Evolutionary conservation across 2,113 vertebrate species (phyloP).

Genomic region (Callorhinus ursinus): DNA sequence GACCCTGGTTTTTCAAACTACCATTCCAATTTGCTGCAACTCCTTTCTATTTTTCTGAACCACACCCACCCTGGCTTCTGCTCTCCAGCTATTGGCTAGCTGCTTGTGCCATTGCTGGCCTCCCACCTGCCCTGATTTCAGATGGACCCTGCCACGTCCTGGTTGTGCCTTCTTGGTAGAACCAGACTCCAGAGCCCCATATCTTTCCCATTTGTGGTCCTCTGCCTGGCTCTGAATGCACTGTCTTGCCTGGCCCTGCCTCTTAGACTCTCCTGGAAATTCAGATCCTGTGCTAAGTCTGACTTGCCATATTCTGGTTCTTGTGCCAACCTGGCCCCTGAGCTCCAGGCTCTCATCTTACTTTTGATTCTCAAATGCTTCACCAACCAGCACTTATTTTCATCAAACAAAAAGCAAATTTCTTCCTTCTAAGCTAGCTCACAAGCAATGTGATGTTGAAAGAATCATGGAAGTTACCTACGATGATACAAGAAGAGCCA

Average conservation of each 20-base stretch:
- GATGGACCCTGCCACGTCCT: background rate
- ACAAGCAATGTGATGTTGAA: background rate
- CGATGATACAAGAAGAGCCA: background rate
- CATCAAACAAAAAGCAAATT: background rate
- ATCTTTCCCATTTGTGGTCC: background rate
- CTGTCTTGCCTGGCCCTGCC: background rate
- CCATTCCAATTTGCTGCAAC: background rate
- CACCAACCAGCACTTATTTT: background rate
- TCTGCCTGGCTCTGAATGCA: background rate
- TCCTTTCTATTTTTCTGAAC: background rate
- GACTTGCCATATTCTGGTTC: background rate
- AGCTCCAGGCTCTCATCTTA: constrained; percentile 23
- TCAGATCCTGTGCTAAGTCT: background rate
- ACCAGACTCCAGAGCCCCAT: background rate
- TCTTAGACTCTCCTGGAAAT: background rate
- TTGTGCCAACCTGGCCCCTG: background rate
- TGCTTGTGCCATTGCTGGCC: background rate
- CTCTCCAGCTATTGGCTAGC: background rate
- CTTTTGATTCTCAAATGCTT: constrained; percentile 4
- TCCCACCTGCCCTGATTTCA: background rate
- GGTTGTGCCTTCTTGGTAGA: background rate
- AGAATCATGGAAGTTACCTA: background rate
- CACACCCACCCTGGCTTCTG: background rate
- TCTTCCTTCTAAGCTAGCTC: background rate
- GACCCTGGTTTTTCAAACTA: background rate